phyloP scores from a whole-genome alignment of 2,113 vertebrate species.

The Oryzias curvinotus region DNA sequence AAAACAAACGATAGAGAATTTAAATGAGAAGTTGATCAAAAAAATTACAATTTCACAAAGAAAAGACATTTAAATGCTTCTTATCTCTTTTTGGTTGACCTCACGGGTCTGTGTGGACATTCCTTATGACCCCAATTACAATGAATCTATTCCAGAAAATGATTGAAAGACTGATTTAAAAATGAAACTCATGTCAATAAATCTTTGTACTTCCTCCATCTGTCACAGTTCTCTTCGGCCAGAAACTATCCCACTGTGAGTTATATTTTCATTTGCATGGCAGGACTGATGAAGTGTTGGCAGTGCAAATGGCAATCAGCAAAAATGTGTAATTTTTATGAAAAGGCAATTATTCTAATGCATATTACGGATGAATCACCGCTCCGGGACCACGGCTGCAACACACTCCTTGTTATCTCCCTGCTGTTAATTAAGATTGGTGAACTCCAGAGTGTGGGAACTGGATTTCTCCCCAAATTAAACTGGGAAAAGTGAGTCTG shows the following conservation, averaged over 20 bases:
- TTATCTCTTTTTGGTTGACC: too few species aligned
- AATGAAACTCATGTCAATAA: background rate
- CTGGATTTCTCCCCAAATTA: constrained; percentile 1
- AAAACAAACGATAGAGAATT: background rate
- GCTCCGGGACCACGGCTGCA: constrained; percentile 44
- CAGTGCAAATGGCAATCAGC: constrained; percentile 38
- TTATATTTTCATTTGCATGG: constrained; percentile 13
- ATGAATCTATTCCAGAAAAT: too few species aligned
- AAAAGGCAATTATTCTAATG: constrained; percentile 57
- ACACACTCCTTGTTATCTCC: constrained; percentile 54
- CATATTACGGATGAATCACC: constrained; percentile 46
- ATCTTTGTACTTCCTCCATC: background rate
- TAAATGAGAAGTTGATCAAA: constrained; percentile 20
- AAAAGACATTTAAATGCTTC: too few species aligned
- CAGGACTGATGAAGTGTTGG: constrained; percentile 38
- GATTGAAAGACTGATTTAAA: background rate
- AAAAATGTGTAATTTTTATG: constrained; percentile 44
- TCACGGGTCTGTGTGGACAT: too few species aligned
- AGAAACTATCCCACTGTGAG: constrained; percentile 1
- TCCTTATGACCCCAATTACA: too few species aligned
- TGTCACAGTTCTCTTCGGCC: background rate
- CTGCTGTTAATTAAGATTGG: constrained; percentile 57
- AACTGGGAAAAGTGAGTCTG: background rate
- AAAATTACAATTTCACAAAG: constrained; percentile 7
- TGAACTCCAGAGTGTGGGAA: constrained; percentile 8